phyloP scores from a whole-genome alignment of 2,113 vertebrate genomes.

The Scomber colias region DNA sequence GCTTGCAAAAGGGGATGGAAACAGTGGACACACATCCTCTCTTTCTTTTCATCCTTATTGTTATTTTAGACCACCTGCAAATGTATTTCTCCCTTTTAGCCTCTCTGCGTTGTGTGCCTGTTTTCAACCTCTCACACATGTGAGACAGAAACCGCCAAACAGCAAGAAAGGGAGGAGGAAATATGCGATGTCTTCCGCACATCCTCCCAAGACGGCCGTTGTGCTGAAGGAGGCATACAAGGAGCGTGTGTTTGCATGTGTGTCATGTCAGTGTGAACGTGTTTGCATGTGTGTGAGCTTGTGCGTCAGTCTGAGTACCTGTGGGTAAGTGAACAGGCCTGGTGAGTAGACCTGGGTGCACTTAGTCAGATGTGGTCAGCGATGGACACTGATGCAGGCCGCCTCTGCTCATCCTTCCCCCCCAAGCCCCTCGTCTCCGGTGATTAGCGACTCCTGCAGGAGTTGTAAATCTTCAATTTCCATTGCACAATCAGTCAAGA shows the following conservation, averaged over 20 bases:
- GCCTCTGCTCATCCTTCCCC: constrained; percentile 60
- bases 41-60: constrained; percentile 72
- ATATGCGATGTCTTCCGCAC: constrained; percentile 79
- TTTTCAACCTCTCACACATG: constrained; percentile 64
- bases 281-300: constrained; percentile 64
- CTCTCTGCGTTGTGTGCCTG: constrained; percentile 51
- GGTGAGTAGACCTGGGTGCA: constrained; percentile 34
- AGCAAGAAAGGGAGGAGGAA: constrained; percentile 70
- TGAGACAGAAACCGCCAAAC: constrained; percentile 54
- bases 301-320: constrained; percentile 50
- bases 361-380: constrained; percentile 58
- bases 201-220: constrained; percentile 83
- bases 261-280: constrained; percentile 41
- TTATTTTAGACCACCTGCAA: constrained; percentile 84
- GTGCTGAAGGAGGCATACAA: constrained; percentile 66
- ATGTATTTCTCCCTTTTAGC: constrained; percentile 64
- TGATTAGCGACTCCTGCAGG: constrained; percentile 87
- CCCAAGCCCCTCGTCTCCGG: constrained; percentile 69
- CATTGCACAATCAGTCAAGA: constrained; percentile 84
- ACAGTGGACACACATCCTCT: constrained; percentile 62
- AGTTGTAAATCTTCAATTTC: constrained; percentile 83
- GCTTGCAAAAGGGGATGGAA: constrained; percentile 37
- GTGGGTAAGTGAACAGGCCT: constrained; percentile 39
- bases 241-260: constrained; percentile 60
- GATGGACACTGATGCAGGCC: constrained; percentile 69